Base-by-base conservation (phyloP, 2,888 invertebrate species). In the Hylaea fasciaria region DNA sequence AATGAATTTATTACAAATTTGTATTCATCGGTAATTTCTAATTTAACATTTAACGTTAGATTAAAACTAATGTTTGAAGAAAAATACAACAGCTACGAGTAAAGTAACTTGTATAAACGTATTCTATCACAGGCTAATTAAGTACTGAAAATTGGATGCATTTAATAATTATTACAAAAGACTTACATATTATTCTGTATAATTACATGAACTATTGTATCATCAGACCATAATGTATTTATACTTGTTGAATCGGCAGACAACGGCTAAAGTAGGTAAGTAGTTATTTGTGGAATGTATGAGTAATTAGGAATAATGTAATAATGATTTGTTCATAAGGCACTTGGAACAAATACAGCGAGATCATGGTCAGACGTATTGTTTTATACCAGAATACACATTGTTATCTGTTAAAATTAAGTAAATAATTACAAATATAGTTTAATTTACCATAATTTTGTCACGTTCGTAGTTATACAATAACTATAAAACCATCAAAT, bases 1-100 rank as follows among this genome's bases (percentile, higher is more conserved):
- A 90, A 89, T 86, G 87, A 91, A 91, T 86, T 83, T 82, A 91
- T 91, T 91, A 91, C 91, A 91, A 91, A 92, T 92, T 91, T 91
- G 91, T 89, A 91, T 92, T 89, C 73, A 65, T 72, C 59, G 60
- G 72, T 54, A 58, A 64, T 68, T 65, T 52, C 54, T 48, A 57
- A 32, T 41, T 60, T 4, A 57, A 62, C 58, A 64, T 61, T 54
- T 52, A 55, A 55, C 37, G 32, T 51, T 55, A 50, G 12, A 52
- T 62, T 68, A 65, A 61, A 74, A 73, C 59, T 67, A 69, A 70
- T 71, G 51, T 58, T 69, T 53, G 68, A 74, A 74, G 62, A 64
- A 50, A 68, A 49, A 65, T 62, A 71, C 64, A 73, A 72, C 68
- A 76, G 65, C 32, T 9, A 3, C 65, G 22, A 53, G 60, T 60